These are phyloP conservation scores for Monoplex corrugatus DNA, from an alignment of 2,888 invertebrate genomes.

Conservation along the genomic window DNA sequence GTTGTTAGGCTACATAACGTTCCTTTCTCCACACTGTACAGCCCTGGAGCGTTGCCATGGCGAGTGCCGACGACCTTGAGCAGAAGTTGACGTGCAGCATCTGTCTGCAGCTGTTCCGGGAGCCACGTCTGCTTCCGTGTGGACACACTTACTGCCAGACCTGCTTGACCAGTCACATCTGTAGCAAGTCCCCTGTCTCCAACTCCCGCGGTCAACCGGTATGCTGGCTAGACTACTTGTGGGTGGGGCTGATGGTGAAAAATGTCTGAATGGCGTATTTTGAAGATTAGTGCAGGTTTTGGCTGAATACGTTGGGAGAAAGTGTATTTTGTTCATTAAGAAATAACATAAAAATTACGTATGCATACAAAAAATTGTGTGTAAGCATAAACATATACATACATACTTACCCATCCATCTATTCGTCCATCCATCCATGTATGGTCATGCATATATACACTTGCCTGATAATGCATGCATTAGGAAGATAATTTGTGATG, in stretches of 20 bases:
- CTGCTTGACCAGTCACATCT: slow-evolving; percentile 43
- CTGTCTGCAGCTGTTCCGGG: slow-evolving; percentile 49
- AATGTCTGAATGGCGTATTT: too few species aligned
- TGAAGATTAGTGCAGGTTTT: too few species aligned
- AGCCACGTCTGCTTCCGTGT: slow-evolving; percentile 50
- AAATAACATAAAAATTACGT: too few species aligned
- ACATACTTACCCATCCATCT: too few species aligned
- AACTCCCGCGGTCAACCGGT: slow-evolving; percentile 43
- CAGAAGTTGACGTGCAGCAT: slow-evolving; percentile 52
- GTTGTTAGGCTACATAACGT: too few species aligned
- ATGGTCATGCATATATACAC: too few species aligned
- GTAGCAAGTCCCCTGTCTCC: slow-evolving; percentile 2
- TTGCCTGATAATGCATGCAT: not conserved
- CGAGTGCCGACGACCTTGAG: slow-evolving; percentile 42
- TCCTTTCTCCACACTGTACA: too few species aligned
- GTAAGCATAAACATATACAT: too few species aligned
- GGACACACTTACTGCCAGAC: slow-evolving; percentile 51
- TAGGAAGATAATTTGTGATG: too few species aligned
- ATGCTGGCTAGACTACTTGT: not conserved
- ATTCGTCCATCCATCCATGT: not conserved
- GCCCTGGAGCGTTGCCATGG: slow-evolving; percentile 35
- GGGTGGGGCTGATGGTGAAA: not conserved
- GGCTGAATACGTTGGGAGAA: too few species aligned
- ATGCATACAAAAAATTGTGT: too few species aligned
- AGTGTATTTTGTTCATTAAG: too few species aligned